Percentiles rank a stretch among this genome's conserved stretches.
These are phyloP conservation scores for Arnoldichthys spilopterus DNA, from an alignment of 2,797 vertebrate genomes.

Conservation along the genomic window DNA sequence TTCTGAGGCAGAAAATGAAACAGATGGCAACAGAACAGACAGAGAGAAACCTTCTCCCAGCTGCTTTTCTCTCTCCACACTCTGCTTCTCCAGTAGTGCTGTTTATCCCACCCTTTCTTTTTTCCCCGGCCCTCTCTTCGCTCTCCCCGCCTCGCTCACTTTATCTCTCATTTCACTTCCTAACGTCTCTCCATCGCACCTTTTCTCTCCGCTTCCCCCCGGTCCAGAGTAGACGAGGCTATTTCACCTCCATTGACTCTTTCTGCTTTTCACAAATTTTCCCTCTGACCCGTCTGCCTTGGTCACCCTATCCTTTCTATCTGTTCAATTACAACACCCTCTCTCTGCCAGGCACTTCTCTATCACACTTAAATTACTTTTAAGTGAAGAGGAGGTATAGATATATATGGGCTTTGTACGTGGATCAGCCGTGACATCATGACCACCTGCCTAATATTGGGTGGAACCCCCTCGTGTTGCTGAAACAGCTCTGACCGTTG, in stretches of 20 bases:
- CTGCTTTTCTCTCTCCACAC: constrained; percentile 34
- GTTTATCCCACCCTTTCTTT: constrained; percentile 47
- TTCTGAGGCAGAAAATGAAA: constrained; percentile 50
- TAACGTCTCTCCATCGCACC: constrained; percentile 14
- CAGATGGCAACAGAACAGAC: constrained; percentile 46
- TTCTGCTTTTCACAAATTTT: constrained; percentile 28
- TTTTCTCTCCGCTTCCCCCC: background rate
- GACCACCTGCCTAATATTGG: too few species aligned
- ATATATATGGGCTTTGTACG: too few species aligned
- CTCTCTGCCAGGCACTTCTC: constrained; percentile 11
- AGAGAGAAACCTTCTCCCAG: constrained; percentile 33
- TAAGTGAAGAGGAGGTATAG: constrained; percentile 17
- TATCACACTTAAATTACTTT: constrained; percentile 10
- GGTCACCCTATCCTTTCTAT: constrained; percentile 11
- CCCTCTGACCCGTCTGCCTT: constrained; percentile 20
- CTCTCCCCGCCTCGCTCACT: background rate
- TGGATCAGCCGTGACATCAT: too few species aligned
- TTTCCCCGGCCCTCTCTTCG: background rate
- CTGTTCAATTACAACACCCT: constrained; percentile 33
- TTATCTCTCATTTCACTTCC: constrained; percentile 26
- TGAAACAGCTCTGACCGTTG: too few species aligned
- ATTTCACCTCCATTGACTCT: constrained; percentile 16
- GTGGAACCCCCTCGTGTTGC: too few species aligned
- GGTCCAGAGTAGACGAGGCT: background rate
- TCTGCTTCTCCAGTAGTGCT: constrained; percentile 3